Conservation (phyloP, 2,113 vertebrate genomes). For the Rhombomys opimus region DNA sequence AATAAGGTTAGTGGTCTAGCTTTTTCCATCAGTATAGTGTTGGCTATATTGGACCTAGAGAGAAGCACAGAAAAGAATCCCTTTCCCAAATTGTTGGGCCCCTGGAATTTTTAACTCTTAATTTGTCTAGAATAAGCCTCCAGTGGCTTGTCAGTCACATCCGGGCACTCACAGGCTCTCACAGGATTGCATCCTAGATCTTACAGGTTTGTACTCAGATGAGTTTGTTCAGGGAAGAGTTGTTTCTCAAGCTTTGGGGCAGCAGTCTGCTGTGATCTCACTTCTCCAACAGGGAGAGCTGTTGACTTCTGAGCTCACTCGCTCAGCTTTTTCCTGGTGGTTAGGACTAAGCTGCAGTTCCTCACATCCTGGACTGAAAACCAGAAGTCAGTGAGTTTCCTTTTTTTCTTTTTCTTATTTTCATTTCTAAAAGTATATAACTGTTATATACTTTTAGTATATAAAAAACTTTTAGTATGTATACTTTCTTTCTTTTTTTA, state of each 20-base stretch:
- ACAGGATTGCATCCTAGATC: neutral
- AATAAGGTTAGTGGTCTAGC: neutral
- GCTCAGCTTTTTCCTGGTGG: neutral
- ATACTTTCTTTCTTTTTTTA: too few species aligned
- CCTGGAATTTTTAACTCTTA: neutral
- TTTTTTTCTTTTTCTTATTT: neutral
- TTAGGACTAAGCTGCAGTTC: neutral
- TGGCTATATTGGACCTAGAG: neutral
- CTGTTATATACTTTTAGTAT: too few species aligned
- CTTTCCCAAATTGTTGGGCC: too few species aligned
- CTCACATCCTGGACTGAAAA: neutral
- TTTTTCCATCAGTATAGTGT: neutral
- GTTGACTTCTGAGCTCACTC: neutral
- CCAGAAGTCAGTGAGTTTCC: neutral
- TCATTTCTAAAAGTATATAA: neutral
- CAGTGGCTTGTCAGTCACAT: neutral
- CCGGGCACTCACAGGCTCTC: neutral
- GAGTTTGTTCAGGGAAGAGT: neutral
- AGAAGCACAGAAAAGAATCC: neutral
- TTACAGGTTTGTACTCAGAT: neutral
- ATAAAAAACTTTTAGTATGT: too few species aligned
- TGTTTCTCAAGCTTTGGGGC: neutral
- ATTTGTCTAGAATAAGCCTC: neutral
- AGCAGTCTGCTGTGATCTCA: neutral
- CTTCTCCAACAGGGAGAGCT: neutral